Conservation (phyloP, 2,888 invertebrate species). For the Creontiades dilutus region DNA sequence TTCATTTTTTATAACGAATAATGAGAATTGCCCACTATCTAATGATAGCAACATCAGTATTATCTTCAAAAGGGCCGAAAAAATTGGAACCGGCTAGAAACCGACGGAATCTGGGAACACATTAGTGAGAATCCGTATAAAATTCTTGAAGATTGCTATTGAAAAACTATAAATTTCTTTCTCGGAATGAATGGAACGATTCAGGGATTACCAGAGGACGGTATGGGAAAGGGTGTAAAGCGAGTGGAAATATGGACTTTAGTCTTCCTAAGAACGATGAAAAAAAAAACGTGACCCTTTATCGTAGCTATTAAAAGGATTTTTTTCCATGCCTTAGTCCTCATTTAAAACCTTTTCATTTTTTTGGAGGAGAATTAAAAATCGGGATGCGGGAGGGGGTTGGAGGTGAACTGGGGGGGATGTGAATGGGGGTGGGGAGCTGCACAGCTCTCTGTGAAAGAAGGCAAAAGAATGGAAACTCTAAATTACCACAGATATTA, state of each 20-base stretch:
- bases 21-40: too few species aligned
- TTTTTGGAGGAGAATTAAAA: constrained; percentile 50
- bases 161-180: not conserved
- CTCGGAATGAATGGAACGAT: constrained; percentile 10
- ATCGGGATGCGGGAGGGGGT: constrained; percentile 5
- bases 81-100: too few species aligned
- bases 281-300: constrained; percentile 36
- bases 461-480: constrained; percentile 62
- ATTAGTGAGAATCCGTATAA: not conserved
- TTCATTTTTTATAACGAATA: too few species aligned
- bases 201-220: not conserved
- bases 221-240: not conserved
- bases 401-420: not conserved
- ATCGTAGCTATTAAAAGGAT: constrained; percentile 65
- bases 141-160: not conserved
- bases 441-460: constrained; percentile 11
- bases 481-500: constrained; percentile 70
- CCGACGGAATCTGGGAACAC: not conserved
- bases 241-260: constrained; percentile 34
- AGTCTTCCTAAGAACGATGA: not conserved
- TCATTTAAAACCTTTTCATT: constrained; percentile 58
- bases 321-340: constrained; percentile 31
- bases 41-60: too few species aligned
- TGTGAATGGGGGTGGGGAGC: not conserved
- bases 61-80: too few species aligned